These are phyloP conservation scores for Heliconius melpomene DNA, from an alignment of 1,140 invertebrate genomes.

Conservation along the genomic window DNA sequence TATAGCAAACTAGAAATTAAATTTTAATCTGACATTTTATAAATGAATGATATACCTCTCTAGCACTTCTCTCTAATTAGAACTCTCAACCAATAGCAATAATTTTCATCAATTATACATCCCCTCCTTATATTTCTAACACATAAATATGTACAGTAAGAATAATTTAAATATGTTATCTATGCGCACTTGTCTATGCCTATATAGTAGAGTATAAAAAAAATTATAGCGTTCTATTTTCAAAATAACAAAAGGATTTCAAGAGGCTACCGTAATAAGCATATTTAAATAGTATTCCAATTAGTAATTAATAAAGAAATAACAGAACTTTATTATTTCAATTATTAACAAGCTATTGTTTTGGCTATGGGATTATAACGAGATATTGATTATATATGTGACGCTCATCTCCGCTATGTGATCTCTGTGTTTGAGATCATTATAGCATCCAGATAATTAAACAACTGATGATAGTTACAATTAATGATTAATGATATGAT, in stretches of 20 bases:
- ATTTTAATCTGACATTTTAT: not conserved
- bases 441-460: constrained; percentile 13
- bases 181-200: not conserved
- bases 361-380: not conserved
- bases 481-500: not conserved
- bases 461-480: not conserved
- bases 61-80: not conserved
- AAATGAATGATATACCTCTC: not conserved
- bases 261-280: not conserved
- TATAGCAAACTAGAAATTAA: not conserved
- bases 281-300: not conserved
- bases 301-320: not conserved
- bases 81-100: not conserved
- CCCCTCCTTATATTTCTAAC: not conserved
- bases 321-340: not conserved
- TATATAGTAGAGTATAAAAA: too few species aligned
- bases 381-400: not conserved
- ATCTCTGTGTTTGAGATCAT: constrained; percentile 1
- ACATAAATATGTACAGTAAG: not conserved
- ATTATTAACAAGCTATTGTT: constrained; percentile 11
- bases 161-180: not conserved
- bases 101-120: not conserved
- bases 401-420: not conserved
- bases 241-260: not conserved
- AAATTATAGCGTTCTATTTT: not conserved